These are phyloP conservation scores for Drosophila stalkeri DNA, from an alignment of 2,888 invertebrate species.

Conservation along the genomic window DNA sequence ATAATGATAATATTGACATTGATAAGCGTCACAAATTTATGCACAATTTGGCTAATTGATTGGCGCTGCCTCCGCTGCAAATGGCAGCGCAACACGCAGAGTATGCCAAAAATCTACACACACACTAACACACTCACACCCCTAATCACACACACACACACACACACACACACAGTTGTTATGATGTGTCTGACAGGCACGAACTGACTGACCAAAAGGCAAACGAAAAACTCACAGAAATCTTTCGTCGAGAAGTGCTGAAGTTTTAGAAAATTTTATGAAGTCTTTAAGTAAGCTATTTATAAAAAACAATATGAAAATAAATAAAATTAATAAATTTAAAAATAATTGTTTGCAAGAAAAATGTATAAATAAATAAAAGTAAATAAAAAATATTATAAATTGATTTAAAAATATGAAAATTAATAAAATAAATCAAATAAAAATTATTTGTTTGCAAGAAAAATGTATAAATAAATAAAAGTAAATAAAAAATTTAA, in stretches of 20 bases:
- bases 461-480: no score
- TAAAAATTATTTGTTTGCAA: no score
- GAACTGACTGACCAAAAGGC: slow-evolving; percentile 4
- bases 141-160: neutral
- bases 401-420: no score
- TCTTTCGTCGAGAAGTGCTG: neutral
- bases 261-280: neutral
- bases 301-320: no score
- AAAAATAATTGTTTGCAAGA: no score
- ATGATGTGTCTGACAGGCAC: slow-evolving; percentile 7
- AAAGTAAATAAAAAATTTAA: no score
- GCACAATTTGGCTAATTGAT: slow-evolving; percentile 81
- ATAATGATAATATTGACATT: slow-evolving; percentile 79
- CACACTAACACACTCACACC: slow-evolving; percentile 6
- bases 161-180: neutral
- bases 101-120: slow-evolving; percentile 32
- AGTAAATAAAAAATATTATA: no score
- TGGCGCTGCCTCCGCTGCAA: slow-evolving; percentile 58
- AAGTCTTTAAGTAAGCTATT: no score
- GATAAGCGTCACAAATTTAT: slow-evolving; percentile 80
- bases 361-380: no score
- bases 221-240: neutral
- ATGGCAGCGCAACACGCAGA: slow-evolving; percentile 55
- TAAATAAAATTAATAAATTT: no score
- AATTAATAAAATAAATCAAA: no score